Evolutionary conservation across 2,797 vertebrate genomes (phyloP), one percentile per base, ranked within the genome.

Genomic region (Enteromius treurensis): DNA sequence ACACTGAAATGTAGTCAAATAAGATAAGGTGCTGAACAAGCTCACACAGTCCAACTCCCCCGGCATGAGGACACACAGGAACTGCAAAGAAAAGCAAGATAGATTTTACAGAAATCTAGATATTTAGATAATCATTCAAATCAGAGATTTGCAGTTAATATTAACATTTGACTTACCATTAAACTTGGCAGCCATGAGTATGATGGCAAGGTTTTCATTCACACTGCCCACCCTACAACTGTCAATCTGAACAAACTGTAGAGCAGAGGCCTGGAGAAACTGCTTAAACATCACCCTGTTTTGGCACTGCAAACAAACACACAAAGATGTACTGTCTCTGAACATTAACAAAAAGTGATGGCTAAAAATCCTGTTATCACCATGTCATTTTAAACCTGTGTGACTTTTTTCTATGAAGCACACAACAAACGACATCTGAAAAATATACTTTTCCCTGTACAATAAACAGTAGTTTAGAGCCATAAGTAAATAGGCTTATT

Each of bases 211-310:
- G 90, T 95, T 97, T 92, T 97, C 95, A 47, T 96, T 97, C 91
- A 97, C 93, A 17, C 96, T 97, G 82, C 94, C 95, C 89, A 96
- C 90, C 79, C 96, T 93, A 89, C 95, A 97, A 91, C 96, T 96
- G 94, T 97, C 95, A 37, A 94, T 96, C 86, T 97, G 96, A 88
- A 97, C 93, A 85, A 94, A 97, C 92, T 95, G 96, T 86, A 97
- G 91, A 4, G 95, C 95, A 0, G 92, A 93, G 0, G 92, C 95
- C 92, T 97, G 95, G 1, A 97, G 95, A 86, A 97, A 94, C 90
- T 97, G 95, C 92, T 97, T 96, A 88, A 97, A 96, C 93, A 96
- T 96, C 91, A 96, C 94, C 90, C 95, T 92, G 73, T 95, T 97
- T 65, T 96, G 95, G 87, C 93, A 92, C 94, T 96, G 86, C 37